Percentiles rank a stretch among this genome's conserved stretches.
These are phyloP conservation scores for Petrocephalus zakoni DNA, from an alignment of 2,113 vertebrate genomes.

Conservation along the genomic window DNA sequence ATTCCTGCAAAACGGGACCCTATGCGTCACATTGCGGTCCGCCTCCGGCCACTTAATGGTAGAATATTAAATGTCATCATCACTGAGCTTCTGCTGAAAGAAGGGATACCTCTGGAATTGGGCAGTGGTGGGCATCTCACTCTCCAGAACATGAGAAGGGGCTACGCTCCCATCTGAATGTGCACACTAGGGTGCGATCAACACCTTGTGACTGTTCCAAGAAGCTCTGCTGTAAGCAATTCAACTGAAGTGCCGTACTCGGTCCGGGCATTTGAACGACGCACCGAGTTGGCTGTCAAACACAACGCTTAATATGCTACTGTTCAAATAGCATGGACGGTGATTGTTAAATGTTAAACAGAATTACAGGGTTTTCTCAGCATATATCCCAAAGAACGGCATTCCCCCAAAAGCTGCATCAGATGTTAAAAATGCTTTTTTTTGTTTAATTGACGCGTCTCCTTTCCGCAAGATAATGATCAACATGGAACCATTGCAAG, in stretches of 20 bases:
- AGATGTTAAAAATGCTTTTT: neutral
- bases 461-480: neutral
- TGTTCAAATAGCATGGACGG: neutral
- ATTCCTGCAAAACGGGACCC: neutral
- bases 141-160: constrained; percentile 6
- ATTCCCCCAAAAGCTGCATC: neutral
- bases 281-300: neutral
- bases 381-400: neutral
- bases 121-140: neutral
- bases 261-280: neutral
- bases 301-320: neutral
- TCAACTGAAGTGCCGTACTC: neutral
- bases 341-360: neutral
- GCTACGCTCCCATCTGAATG: neutral
- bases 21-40: neutral
- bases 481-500: neutral
- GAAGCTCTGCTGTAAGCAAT: neutral
- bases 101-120: neutral
- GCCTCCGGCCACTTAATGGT: neutral
- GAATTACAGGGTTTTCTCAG: neutral
- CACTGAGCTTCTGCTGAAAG: neutral
- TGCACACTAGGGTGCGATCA: neutral
- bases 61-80: constrained; percentile 1
- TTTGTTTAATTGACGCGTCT: constrained; percentile 4
- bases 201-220: neutral